These are phyloP conservation scores for Alauda arvensis DNA, from an alignment of 2,797 vertebrate species.

Conservation along the genomic window DNA sequence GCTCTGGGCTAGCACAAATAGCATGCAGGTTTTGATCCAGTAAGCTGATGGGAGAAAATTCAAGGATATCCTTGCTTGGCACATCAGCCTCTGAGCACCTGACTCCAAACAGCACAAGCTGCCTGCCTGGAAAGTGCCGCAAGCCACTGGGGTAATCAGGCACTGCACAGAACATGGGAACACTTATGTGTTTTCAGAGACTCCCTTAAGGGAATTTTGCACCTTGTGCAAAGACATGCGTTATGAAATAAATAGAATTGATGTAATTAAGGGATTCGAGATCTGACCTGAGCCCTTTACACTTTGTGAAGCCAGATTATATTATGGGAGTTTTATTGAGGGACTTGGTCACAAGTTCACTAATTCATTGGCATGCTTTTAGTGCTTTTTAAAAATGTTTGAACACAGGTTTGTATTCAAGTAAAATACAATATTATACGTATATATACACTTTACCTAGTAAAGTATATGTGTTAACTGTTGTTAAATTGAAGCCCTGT, in stretches of 20 bases:
- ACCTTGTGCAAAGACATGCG: not conserved
- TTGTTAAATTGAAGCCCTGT: not conserved
- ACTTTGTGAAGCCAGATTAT: not conserved
- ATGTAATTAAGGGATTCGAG: not conserved
- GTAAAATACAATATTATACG: not conserved
- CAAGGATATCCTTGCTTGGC: not conserved
- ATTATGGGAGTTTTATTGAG: not conserved
- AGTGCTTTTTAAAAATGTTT: not conserved
- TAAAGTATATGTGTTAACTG: not conserved
- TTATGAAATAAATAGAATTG: not conserved
- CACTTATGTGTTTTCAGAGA: not conserved
- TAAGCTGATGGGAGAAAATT: not conserved
- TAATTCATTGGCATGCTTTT: not conserved
- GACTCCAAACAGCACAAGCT: not conserved
- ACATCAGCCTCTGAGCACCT: fast-evolving
- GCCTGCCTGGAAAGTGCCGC: not conserved
- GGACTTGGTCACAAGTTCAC: not conserved
- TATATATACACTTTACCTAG: not conserved
- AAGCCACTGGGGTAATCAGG: not conserved
- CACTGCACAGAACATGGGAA: not conserved
- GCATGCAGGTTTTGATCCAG: not conserved
- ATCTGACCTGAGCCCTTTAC: not conserved
- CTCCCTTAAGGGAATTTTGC: not conserved
- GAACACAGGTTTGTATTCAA: constrained; percentile 5
- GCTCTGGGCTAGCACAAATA: not conserved